Percentiles rank a stretch among this genome's conserved stretches.
phyloP scores from a whole-genome alignment of 2,888 invertebrate species.

The Taenaris catops region DNA sequence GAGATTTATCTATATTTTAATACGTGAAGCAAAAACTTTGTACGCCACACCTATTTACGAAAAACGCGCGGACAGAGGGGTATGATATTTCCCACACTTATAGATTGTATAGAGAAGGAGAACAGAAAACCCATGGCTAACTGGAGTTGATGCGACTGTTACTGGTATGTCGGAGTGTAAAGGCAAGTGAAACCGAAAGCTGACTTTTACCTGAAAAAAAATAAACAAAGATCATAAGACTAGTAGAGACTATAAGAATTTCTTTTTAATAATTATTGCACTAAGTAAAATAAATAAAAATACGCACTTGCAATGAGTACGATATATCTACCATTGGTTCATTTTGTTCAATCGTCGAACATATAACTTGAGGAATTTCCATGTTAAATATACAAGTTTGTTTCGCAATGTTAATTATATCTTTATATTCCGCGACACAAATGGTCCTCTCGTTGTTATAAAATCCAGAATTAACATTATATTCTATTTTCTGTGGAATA shows the following conservation, averaged over 20 bases:
- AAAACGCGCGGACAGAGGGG: no score
- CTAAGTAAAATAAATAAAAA: no score
- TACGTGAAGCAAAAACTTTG: no score
- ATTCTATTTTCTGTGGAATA: constrained; percentile 51
- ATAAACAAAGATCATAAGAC: background rate
- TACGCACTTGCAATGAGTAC: constrained; percentile 50
- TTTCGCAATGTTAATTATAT: constrained; percentile 36
- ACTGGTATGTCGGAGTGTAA: constrained; percentile 28
- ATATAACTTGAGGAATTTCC: constrained; percentile 49
- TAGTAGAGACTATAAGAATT: background rate
- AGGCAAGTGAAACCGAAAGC: constrained; percentile 27
- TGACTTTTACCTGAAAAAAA: constrained; percentile 30
- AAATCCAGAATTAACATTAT: constrained; percentile 47
- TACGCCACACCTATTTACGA: no score
- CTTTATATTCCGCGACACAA: constrained; percentile 36
- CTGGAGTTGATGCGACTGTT: constrained; percentile 26
- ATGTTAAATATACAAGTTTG: constrained; percentile 47
- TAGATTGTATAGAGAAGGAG: no score
- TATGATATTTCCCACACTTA: no score
- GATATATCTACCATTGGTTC: constrained; percentile 53
- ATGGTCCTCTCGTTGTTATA: constrained; percentile 46
- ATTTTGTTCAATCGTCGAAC: constrained; percentile 46
- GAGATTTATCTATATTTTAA: no score
- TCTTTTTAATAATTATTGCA: background rate
- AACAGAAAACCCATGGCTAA: no score